Base-by-base conservation (phyloP, 2,888 invertebrate species). In the Drosophila robusta region DNA sequence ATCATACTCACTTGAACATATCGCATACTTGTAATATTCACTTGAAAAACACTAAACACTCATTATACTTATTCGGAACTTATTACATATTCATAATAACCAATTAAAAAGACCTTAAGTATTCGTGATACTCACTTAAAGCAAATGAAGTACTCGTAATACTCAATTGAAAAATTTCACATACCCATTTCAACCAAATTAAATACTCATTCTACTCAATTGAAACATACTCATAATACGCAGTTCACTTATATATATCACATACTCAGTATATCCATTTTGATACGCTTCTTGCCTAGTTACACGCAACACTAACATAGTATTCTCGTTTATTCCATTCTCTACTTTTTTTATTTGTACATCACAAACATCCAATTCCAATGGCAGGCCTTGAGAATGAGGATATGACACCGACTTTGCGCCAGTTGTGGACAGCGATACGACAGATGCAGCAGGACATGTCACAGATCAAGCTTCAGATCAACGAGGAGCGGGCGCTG, bases 371-470 rank as follows among this genome's bases (percentile, higher is more conserved):
- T 41, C 56, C 58, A 62, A 71, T 63, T 66, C 63, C 46, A 58
- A 16, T 60, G 55, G 38, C 75, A 92, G 92, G 92, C 78, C 89
- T 92, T 77, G 92, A 92, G 83, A 92, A 92, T 80, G 92, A 92
- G 65, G 92, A 92, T 79, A 91, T 91, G 91, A 92, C 92, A 41
- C 92, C 92, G 18, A 92, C 92, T 6, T 62, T 92, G 75, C 89
- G 92, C 36, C 92, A 92, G 82, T 84, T 92, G 34, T 92, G 92
- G 92, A 90, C 92, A 16, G 90, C 92, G 67, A 91, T 92, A 32
- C 87, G 90, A 7, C 92, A 92, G 80, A 90, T 92, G 88, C 92
- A 92, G 67, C 91, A 91, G 86, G 92, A 92, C 68, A 91, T 92
- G 91, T 89, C 91, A 26, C 92, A 92, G 80, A 91, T 92, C 65